These are phyloP conservation scores for Lytechinus variegatus DNA, from an alignment of 35 echinoderm and acorn worm genomes.

Conservation along the genomic window DNA sequence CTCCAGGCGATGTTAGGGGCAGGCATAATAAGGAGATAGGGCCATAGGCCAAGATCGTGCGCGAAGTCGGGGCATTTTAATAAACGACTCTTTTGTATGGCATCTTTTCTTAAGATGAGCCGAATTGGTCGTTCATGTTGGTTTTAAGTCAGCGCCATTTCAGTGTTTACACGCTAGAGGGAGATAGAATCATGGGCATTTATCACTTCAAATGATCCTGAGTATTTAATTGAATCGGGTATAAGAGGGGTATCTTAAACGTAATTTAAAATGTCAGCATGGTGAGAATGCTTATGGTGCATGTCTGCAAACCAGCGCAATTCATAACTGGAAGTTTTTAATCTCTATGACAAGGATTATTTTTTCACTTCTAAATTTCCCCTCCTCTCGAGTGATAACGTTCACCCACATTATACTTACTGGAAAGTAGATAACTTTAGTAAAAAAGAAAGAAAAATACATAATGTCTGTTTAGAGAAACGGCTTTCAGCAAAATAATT, in stretches of 20 bases:
- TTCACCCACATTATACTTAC: too few species aligned
- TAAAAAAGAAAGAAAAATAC: too few species aligned
- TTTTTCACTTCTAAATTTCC: neutral
- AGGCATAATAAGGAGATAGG: neutral
- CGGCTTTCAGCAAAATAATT: too few species aligned
- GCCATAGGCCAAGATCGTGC: neutral
- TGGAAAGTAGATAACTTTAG: too few species aligned
- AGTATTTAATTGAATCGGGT: constrained; percentile 12
- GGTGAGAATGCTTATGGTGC: neutral
- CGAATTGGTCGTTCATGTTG: neutral
- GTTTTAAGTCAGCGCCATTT: constrained; percentile 11
- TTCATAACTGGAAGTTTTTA: neutral
- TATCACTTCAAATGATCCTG: neutral
- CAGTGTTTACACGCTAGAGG: constrained; percentile 5
- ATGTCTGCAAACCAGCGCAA: neutral
- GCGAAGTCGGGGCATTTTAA: neutral
- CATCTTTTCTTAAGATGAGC: neutral
- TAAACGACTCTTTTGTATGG: neutral
- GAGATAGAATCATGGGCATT: neutral
- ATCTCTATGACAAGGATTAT: neutral
- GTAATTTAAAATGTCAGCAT: neutral
- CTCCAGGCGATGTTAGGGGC: neutral
- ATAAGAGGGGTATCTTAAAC: neutral
- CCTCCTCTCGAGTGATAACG: too few species aligned
- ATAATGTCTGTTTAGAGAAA: too few species aligned